Conservation (phyloP, 35 echinoderm and acorn worm species). For the Lytechinus pictus region DNA sequence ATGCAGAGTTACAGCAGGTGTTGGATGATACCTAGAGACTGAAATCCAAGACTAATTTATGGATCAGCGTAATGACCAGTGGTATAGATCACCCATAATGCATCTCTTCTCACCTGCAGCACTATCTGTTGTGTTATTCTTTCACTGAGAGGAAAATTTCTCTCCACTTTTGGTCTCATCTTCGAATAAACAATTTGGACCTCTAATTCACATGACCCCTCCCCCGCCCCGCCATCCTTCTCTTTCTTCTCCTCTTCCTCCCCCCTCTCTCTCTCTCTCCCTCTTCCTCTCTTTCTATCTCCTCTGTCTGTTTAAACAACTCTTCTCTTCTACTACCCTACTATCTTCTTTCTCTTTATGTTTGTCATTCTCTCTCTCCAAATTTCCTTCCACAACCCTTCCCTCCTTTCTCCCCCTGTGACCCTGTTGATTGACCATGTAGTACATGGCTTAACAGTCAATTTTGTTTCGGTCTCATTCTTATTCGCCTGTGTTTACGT, state of each 20-base stretch:
- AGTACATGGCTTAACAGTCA: too few species aligned
- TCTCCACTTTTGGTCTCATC: constrained; percentile 1
- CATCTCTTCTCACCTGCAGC: background rate
- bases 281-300: background rate
- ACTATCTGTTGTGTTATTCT: background rate
- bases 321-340: background rate
- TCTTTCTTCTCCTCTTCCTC: background rate
- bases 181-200: background rate
- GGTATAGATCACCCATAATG: background rate
- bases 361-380: background rate
- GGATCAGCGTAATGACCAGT: background rate
- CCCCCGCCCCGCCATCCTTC: background rate
- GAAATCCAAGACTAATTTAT: background rate
- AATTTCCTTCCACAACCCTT: background rate
- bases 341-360: background rate
- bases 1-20: background rate
- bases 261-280: constrained; percentile 1
- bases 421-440: background rate
- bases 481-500: background rate
- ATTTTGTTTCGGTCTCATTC: background rate
- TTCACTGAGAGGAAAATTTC: background rate
- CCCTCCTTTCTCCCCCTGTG: background rate
- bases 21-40: background rate
- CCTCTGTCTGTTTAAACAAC: background rate
- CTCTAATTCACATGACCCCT: background rate